phyloP scores from a whole-genome alignment of 1,140 invertebrate genomes.

The Macrocentrus cingulum region DNA sequence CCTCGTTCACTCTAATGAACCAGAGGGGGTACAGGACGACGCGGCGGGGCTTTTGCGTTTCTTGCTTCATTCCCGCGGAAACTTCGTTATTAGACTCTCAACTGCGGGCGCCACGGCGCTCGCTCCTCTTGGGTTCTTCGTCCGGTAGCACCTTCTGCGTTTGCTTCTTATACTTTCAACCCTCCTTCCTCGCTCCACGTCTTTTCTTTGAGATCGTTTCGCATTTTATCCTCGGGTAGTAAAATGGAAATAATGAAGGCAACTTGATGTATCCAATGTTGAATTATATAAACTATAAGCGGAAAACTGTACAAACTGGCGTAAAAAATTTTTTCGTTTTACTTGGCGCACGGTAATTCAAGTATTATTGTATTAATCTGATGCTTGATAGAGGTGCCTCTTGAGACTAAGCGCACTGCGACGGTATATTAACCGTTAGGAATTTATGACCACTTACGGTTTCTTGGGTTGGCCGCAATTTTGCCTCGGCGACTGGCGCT shows the following conservation, averaged over 20 bases:
- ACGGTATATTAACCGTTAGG: conserved; percentile 34
- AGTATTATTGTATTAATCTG: no score
- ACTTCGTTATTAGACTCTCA: conserved; percentile 31
- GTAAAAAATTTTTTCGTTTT: no score
- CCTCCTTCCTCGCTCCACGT: not conserved
- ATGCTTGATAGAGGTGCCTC: no score
- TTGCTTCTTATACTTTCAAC: not conserved
- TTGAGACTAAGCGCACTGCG: conserved; percentile 26
- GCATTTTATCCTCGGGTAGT: not conserved
- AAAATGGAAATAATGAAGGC: conserved; percentile 7
- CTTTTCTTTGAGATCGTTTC: conserved; percentile 3
- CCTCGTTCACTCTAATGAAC: conserved; percentile 23
- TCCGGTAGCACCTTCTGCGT: not conserved
- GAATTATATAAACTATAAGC: not conserved
- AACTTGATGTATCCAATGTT: conserved; percentile 1
- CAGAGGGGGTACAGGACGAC: conserved; percentile 1
- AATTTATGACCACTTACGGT: conserved; percentile 36
- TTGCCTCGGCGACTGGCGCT: conserved; percentile 22
- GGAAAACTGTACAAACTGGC: no score
- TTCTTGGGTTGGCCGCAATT: conserved; percentile 32
- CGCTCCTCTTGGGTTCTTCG: not conserved
- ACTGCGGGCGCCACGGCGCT: conserved; percentile 13
- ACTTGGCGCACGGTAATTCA: no score
- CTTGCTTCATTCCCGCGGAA: conserved; percentile 26
- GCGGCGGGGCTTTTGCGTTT: conserved; percentile 17